These are phyloP conservation scores for Rutilus rutilus DNA, from an alignment of 2,113 vertebrate genomes.

Conservation along the genomic window DNA sequence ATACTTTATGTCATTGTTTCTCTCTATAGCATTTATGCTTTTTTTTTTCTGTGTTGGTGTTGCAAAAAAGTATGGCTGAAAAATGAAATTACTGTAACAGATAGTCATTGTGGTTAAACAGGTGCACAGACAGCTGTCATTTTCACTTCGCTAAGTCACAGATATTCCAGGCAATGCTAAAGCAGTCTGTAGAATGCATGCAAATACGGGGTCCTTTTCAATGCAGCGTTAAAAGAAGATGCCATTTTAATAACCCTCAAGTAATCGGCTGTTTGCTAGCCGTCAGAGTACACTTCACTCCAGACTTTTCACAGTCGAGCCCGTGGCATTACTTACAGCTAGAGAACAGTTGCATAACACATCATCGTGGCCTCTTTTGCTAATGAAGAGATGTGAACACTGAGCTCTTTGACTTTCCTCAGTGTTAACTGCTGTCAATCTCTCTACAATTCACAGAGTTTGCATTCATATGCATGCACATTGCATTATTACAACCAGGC, in stretches of 20 bases:
- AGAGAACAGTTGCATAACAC: constrained; percentile 35
- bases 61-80: background rate
- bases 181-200: background rate
- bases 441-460: background rate
- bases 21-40: background rate
- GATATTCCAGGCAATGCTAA: background rate
- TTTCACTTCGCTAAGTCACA: background rate
- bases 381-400: constrained; percentile 24
- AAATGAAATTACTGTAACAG: background rate
- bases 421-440: background rate
- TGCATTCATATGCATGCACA: background rate
- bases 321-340: constrained; percentile 29
- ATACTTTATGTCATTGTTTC: background rate
- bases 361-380: constrained; percentile 16
- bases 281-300: background rate
- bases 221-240: background rate
- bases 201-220: background rate
- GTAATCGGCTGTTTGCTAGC: constrained; percentile 8
- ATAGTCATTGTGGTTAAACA: background rate
- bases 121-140: background rate
- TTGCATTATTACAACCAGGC: background rate
- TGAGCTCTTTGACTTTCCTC: constrained; percentile 1
- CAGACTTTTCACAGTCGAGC: constrained; percentile 32
- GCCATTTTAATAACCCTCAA: background rate
- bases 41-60: background rate